Evolutionary conservation across 2,113 vertebrate genomes (phyloP).

Genomic region (Suricata suricatta): DNA sequence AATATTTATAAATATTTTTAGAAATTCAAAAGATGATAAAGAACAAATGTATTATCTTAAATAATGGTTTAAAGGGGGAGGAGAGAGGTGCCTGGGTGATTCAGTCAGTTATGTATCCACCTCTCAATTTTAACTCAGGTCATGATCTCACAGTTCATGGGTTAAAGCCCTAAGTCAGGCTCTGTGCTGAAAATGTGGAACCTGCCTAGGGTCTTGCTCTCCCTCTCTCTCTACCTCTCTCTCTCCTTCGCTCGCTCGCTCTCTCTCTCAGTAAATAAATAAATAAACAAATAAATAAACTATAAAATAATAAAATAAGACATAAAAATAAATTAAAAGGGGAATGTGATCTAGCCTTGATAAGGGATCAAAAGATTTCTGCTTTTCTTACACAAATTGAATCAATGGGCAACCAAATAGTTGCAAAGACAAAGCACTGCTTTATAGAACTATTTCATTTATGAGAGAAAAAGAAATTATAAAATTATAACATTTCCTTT

Average conservation of each 20-base stretch:
- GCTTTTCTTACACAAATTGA: not conserved
- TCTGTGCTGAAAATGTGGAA: too few relatives aligned
- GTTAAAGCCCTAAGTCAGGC: too few relatives aligned
- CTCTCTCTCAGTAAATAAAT: too few relatives aligned
- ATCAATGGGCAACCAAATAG: not conserved
- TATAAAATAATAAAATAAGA: too few relatives aligned
- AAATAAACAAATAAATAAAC: too few relatives aligned
- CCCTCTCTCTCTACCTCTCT: too few relatives aligned
- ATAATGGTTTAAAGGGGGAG: not conserved
- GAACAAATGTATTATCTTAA: not conserved
- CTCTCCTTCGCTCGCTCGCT: too few relatives aligned
- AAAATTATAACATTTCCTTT: not conserved
- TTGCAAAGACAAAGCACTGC: not conserved
- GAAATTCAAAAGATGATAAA: not conserved
- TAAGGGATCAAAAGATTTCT: not conserved
- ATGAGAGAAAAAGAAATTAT: not conserved
- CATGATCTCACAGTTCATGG: too few relatives aligned
- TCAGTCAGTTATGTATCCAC: too few relatives aligned
- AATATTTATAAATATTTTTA: not conserved
- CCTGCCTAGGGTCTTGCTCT: too few relatives aligned
- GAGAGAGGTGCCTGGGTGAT: too few relatives aligned
- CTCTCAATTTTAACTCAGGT: too few relatives aligned
- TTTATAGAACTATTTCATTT: conserved; percentile 29
- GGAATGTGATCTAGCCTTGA: not conserved
- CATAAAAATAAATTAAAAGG: not conserved